A percentile compares a stretch with the other conserved stretches of the same genome.
phyloP scores from a whole-genome alignment of 2,888 invertebrate species.

The Phanerotoma sp. region DNA sequence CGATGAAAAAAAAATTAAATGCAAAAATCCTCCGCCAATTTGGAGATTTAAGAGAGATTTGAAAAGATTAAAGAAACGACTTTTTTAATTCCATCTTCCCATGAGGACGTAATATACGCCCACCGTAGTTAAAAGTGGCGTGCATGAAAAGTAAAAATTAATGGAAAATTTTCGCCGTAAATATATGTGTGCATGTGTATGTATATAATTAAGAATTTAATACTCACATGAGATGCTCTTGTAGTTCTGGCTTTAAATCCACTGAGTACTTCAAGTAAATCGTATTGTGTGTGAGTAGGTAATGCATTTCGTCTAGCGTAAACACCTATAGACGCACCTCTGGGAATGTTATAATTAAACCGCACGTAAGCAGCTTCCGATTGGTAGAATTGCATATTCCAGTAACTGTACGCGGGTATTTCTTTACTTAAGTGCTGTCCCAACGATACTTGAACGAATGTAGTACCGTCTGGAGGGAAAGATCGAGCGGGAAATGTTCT shows the following conservation, averaged over 20 bases:
- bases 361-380: conserved; percentile 91
- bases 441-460: conserved; percentile 85
- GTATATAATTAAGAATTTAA: conserved; percentile 39
- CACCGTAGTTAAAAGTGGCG: too few species aligned
- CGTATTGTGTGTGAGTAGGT: conserved; percentile 96
- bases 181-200: too few species aligned
- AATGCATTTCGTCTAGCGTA: conserved; percentile 92
- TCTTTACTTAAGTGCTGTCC: conserved; percentile 86
- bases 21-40: too few species aligned
- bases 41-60: too few species aligned
- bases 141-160: too few species aligned
- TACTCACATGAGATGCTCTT: conserved; percentile 83
- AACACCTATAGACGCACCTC: conserved; percentile 91
- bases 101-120: too few species aligned
- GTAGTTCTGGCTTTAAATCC: conserved; percentile 85
- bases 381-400: conserved; percentile 97
- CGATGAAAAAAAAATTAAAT: too few species aligned
- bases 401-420: conserved; percentile 92
- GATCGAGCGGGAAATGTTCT: conserved; percentile 87
- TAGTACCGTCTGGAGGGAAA: conserved; percentile 90
- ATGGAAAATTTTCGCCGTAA: too few species aligned
- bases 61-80: too few species aligned
- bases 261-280: conserved; percentile 90
- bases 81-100: too few species aligned
- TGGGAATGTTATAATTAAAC: conserved; percentile 90